Base-by-base conservation (phyloP, 2,888 invertebrate species). In the Acrobasis consociella region DNA sequence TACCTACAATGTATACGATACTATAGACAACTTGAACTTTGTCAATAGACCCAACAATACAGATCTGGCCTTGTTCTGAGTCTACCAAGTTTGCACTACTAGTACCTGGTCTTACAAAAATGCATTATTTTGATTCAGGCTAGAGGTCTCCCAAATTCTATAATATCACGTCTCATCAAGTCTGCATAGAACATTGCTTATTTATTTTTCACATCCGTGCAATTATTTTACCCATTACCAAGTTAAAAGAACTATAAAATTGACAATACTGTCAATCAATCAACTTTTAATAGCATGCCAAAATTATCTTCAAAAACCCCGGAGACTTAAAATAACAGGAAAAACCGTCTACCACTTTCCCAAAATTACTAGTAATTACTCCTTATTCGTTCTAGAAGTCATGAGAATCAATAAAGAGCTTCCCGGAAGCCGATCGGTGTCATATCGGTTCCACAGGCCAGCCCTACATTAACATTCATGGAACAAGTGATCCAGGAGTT, bases 381-480 rank as follows among this genome's bases (percentile, higher is more conserved):
- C 9, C 9, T 17, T 50, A 50, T 15, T 16, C 39, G 15, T 16
- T 61, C 13, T 38, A 58, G 49, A 60, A 31, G 72, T 72, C 67
- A 72, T 74, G 71, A 76, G 83, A 85, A 85, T 79, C 78, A 81
- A 79, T 78, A 72, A 71, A 67, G 77, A 69, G 84, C 91, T 86
- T 90, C 91, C 91, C 86, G 91, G 92, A 92, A 88, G 88, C 80
- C 67, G 68, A 85, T 80, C 80, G 85, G 81, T 87, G 88, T 86
- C 89, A 79, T 77, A 80, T 77, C 78, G 81, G 77, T 81, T 76
- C 78, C 79, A 78, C 70, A 66, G 71, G 73, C 71, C 74, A 81
- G 78, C 83, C 86, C 86, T 85, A 82, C 86, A 91, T 92, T 92
- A 91, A 85, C 86, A 92, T 92, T 88, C 91, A 89, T 80, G 72